Base-by-base conservation (phyloP, 2,113 vertebrate genomes). In the Oreocharis arfaki region DNA sequence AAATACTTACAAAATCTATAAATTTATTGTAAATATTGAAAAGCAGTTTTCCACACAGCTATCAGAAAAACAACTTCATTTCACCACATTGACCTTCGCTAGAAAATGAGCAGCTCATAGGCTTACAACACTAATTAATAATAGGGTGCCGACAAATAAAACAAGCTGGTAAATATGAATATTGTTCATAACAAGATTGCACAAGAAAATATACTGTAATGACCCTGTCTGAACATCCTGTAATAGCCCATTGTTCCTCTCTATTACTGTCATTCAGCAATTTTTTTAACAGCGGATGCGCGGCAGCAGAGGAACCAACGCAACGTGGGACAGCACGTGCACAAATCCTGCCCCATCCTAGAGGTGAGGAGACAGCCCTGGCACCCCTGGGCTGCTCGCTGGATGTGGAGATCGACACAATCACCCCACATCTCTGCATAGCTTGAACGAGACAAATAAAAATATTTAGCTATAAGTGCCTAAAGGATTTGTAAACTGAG, bases 141-240 rank as follows among this genome's bases (percentile, higher is more conserved):
- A 86, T 1, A 67, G 46, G 27, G 70, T 44, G 59, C 67, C 84
- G 93, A 91, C 47, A 96, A 95, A 73, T n/a, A 70, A 93, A 93
- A 79, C 59, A 91, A 88, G 55, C 75, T 76, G 53, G 91, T 89
- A 94, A 96, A 89, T 77, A 73, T 1, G 7, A 85, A 88, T 61
- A 82, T 93, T 77, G 67, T 61, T 67, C 79, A 70, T 91, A 96
- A 95, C 78, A 96, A 85, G 75, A 95, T 67, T 93, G 91, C 79
- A 77, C 90, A 94, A 95, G 89, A 95, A 96, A 95, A 95, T 88
- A 96, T n/a, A 95, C 94, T 93, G 75, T 55, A 96, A 90, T 95
- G 91, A 96, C 93, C 93, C 87, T 61, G 67, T 76, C 91, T 69
- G 74, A 91, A 95, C 90, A 97, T 96, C 93, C 95, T 95, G 91